phyloP scores from a whole-genome alignment of 1,140 invertebrate species.

The Psix sp. region DNA sequence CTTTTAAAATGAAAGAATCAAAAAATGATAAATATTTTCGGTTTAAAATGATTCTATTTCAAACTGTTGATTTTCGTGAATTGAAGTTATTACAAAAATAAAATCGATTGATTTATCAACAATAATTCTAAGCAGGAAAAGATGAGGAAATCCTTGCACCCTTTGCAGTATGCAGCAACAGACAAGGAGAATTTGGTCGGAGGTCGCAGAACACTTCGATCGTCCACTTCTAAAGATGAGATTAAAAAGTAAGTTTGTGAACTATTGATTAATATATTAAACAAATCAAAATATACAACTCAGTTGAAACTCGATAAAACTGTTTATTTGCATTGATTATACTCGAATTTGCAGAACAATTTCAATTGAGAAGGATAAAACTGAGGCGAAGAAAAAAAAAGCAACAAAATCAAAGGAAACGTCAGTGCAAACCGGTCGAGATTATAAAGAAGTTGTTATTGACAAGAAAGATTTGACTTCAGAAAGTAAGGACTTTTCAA shows the following conservation, averaged over 20 bases:
- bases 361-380: constrained; percentile 37
- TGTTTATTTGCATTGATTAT: too few relatives aligned
- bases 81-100: too few relatives aligned
- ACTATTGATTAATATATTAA: too few relatives aligned
- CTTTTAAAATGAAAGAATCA: too few relatives aligned
- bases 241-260: constrained; percentile 70
- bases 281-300: too few relatives aligned
- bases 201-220: constrained; percentile 67
- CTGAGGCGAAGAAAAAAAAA: constrained; percentile 63
- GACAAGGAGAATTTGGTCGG: constrained; percentile 83
- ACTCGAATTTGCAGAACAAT: constrained; percentile 33
- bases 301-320: too few relatives aligned
- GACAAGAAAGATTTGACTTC: constrained; percentile 79
- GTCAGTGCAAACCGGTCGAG: constrained; percentile 76
- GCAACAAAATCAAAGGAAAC: constrained; percentile 74
- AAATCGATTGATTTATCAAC: too few relatives aligned
- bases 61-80: too few relatives aligned
- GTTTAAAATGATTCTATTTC: too few relatives aligned
- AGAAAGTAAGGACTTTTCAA: too few relatives aligned
- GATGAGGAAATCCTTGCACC: constrained; percentile 79
- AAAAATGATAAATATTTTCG: too few relatives aligned
- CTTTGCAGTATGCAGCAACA: constrained; percentile 79
- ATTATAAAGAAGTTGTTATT: constrained; percentile 76
- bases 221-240: constrained; percentile 53
- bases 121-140: too few relatives aligned